Evolutionary conservation across 1,140 invertebrate genomes (phyloP), one percentile per base, ranked within the genome.

Genomic region (Oedothorax gibbosus): DNA sequence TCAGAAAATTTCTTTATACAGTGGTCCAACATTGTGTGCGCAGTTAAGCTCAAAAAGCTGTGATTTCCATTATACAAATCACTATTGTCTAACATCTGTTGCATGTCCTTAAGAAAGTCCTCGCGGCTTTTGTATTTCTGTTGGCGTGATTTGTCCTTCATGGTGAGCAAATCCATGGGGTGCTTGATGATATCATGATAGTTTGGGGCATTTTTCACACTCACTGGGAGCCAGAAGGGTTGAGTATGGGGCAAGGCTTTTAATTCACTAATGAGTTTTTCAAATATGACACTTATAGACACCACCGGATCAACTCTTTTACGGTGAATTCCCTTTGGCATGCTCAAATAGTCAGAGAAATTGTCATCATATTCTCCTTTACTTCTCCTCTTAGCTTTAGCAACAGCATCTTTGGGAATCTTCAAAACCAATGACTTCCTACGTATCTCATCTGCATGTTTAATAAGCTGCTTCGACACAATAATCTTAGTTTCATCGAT

Each of bases 91-190:
- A 98, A 94, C 86, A 99, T 99, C 89, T 97, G 96, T 90, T 97
- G 96, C 5, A 99, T 94, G 90, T 99, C 98, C 0, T 94, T 93
- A 0, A 99, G 90, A 90, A 99, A 99, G 87, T 98, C 96, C 90
- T 98, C 97, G 49, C 98, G 91, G 86, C 94, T 97, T 87, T 96
- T 95, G 90, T 99, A 99, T 88, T 96, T 95, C 87, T 98, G 97
- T 88, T 96, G 93, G 8, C 97, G 91, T 3, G 98, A 91, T 89
- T 97, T 97, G 86, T 99, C 97, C 85, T 97, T 91, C 85, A 99
- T 99, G 0, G 96, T 97, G 90, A 99, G 97, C 60, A 99, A 90
- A 90, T 99, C 98, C 96, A 99, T 99, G 0, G 98, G 98, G 78
- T 95, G 93, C 54, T 94, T 93, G 12, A 99, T 93, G 50, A 99